Percentiles rank a stretch among this genome's conserved stretches.
phyloP scores from a whole-genome alignment of 1,140 invertebrate species.

The Calliphora vicina region DNA sequence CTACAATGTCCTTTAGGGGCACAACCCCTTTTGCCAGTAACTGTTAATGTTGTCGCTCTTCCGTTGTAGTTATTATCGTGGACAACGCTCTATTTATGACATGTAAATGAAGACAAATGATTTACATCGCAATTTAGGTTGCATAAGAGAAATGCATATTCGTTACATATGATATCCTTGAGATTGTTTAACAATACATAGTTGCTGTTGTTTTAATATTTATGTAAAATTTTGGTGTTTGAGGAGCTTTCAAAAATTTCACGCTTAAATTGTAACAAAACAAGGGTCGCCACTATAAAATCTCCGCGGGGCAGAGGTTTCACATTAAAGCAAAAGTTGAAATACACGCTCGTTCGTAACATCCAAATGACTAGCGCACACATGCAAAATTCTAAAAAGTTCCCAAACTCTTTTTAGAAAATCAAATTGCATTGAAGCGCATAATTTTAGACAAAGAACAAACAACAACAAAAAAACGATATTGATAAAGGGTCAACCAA shows the following conservation, averaged over 20 bases:
- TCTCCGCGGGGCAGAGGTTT: conserved; percentile 23
- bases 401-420: background rate
- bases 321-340: background rate
- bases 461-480: background rate
- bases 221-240: background rate
- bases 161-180: background rate
- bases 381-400: background rate
- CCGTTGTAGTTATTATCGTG: background rate
- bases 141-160: background rate
- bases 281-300: conserved; percentile 18
- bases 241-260: conserved; percentile 24
- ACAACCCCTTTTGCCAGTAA: background rate
- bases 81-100: conserved; percentile 23
- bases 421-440: conserved; percentile 9
- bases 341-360: too few species aligned
- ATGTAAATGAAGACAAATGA: conserved; percentile 37
- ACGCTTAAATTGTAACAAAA: conserved; percentile 21
- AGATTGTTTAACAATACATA: background rate
- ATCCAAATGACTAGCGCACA: conserved; percentile 18
- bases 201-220: background rate
- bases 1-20: background rate
- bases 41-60: background rate
- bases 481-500: conserved; percentile 4
- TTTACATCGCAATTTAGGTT: conserved; percentile 21
- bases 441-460: background rate